phyloP scores from a whole-genome alignment of 2,113 vertebrate species.

The Puntigrus tetrazona region DNA sequence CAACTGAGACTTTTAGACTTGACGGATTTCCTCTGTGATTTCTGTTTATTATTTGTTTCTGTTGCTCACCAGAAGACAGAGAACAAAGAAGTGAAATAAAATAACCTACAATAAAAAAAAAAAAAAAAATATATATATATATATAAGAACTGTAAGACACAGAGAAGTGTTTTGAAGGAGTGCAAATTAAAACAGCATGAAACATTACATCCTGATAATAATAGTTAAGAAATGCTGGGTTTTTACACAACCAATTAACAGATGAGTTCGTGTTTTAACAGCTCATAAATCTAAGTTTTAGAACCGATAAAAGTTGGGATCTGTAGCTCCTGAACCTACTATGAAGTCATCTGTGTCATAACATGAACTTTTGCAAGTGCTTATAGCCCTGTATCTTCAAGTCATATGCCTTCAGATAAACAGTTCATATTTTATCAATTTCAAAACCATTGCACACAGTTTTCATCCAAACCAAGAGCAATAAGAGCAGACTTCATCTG shows the following conservation, averaged over 20 bases:
- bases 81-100: background rate
- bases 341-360: background rate
- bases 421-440: background rate
- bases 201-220: background rate
- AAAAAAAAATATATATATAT: too few species aligned
- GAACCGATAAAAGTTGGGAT: background rate
- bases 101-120: too few species aligned
- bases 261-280: background rate
- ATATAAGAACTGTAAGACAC: background rate
- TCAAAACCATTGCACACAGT: background rate
- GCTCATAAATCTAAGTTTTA: background rate
- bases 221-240: background rate
- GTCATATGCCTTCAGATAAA: background rate
- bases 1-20: background rate
- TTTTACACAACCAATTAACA: background rate
- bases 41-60: background rate
- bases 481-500: background rate
- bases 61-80: background rate
- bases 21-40: constrained; percentile 2
- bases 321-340: background rate
- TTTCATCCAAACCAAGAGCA: background rate
- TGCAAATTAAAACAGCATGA: background rate
- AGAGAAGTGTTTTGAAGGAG: background rate
- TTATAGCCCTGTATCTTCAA: background rate
- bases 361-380: background rate